Base-by-base conservation (phyloP, 2,797 vertebrate species). In the Helostoma temminkii region DNA sequence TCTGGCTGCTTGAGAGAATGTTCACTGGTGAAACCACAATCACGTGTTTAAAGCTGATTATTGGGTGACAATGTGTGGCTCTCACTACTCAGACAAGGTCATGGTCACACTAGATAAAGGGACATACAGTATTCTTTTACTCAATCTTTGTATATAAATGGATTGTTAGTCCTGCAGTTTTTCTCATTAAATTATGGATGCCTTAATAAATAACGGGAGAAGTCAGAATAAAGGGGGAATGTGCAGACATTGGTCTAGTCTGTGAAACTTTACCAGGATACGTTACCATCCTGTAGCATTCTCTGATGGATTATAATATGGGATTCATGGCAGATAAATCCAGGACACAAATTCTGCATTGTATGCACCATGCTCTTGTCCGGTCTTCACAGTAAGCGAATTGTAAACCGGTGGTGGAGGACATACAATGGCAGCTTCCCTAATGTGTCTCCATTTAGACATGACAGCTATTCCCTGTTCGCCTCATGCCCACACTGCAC, bases 401-500 rank as follows among this genome's bases (percentile, higher is more conserved):
- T 74, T 89, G 80, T 54, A 68, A 64, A 52, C 32, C 32, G 4
- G 32, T 34, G 32, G 11, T 34, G 10, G 32, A 12, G 32, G 32
- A 34, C 32, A 34, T 34, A 34, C 57, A 63, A 57, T 47, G 32
- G 21, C 59, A 61, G 62, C 56, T 73, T 52, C 42, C 59, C 55
- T 66, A 52, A 63, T 82, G 74, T 60, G 82, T 87, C 80, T 89
- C 74, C 75, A 85, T 89, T 88, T 89, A 78, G 76, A 81, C 79
- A 66, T 87, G 88, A 82, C 85, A 91, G 80, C 67, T 89, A 81
- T 82, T 90, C 79, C 71, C 85, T 65, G 67, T 68, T 60, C 72
- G 66, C 76, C 56, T 74, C 56, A 14, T 67, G 71, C 74, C 80
- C 77, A 78, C 68, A 28, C 45, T n/a, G 45, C 49, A 45, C 69